A percentile compares a stretch with the other conserved stretches of the same genome.
phyloP scores from a whole-genome alignment of 35 echinoderm and acorn worm species.

The Antedon bifida region DNA sequence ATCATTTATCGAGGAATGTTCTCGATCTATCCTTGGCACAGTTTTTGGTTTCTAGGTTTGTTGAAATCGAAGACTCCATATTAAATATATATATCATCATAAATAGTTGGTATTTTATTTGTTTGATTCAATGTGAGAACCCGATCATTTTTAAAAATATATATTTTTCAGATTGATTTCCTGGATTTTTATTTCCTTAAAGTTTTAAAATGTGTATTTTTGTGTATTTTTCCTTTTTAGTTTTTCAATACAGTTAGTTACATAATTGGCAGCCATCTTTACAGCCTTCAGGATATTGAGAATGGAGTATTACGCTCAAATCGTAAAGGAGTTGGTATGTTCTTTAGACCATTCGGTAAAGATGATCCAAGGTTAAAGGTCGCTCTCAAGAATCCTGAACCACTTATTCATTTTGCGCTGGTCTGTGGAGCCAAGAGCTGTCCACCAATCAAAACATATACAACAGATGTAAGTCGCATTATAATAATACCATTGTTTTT shows the following conservation, averaged over 20 bases:
- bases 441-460: slow-evolving; percentile 85
- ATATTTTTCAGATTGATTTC: no score
- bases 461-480: slow-evolving; percentile 35
- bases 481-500: neutral
- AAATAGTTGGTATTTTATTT: no score
- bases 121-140: no score
- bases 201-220: neutral
- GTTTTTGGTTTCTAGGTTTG: no score
- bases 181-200: no score
- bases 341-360: slow-evolving; percentile 53
- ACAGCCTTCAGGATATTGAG: slow-evolving; percentile 86
- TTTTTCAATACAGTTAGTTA: slow-evolving; percentile 82
- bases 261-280: slow-evolving; percentile 70
- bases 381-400: slow-evolving; percentile 44
- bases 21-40: no score
- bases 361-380: slow-evolving; percentile 58
- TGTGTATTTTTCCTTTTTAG: slow-evolving; percentile 17
- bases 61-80: no score
- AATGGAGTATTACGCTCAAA: slow-evolving; percentile 66
- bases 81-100: no score
- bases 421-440: slow-evolving; percentile 94
- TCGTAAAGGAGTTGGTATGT: slow-evolving; percentile 51
- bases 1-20: no score
- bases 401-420: slow-evolving; percentile 84
- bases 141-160: no score